phyloP scores from a whole-genome alignment of 2,797 vertebrate species.

The Graptemys geographica region DNA sequence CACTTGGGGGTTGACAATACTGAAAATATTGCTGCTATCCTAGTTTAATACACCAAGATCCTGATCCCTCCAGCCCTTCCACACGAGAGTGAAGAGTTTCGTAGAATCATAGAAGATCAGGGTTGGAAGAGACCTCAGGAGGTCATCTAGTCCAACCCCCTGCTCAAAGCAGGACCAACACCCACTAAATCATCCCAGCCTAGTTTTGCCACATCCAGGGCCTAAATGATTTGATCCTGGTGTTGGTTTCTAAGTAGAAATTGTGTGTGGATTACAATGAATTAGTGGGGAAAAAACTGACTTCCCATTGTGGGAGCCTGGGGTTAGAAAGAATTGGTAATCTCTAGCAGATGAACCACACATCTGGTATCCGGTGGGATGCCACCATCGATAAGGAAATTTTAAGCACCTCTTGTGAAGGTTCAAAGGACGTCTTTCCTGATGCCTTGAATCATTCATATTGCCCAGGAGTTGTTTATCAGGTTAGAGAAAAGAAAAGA shows the following conservation, averaged over 20 bases:
- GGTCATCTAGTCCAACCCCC: too few species aligned
- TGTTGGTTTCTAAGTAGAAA: not conserved
- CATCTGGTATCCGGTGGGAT: not conserved
- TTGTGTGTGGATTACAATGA: not conserved
- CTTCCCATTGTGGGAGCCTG: not conserved
- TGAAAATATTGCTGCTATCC: not conserved
- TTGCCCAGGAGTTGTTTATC: not conserved
- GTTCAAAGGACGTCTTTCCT: not conserved
- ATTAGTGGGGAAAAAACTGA: not conserved
- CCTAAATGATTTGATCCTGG: not conserved
- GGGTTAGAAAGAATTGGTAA: not conserved
- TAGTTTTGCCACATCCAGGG: too few species aligned
- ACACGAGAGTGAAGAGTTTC: not conserved
- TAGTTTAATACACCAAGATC: not conserved
- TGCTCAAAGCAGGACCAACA: too few species aligned
- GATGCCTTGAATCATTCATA: accelerated
- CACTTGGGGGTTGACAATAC: not conserved
- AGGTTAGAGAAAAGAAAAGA: not conserved
- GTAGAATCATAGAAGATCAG: too few species aligned
- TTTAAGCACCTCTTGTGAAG: not conserved
- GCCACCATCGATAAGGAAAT: not conserved
- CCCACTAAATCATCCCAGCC: too few species aligned
- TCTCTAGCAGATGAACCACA: not conserved
- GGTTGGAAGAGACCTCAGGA: too few species aligned
- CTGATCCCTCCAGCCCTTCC: too few species aligned